These are phyloP conservation scores for human DNA, from an alignment of 2,113 vertebrate genomes.

Conservation along the genomic window DNA sequence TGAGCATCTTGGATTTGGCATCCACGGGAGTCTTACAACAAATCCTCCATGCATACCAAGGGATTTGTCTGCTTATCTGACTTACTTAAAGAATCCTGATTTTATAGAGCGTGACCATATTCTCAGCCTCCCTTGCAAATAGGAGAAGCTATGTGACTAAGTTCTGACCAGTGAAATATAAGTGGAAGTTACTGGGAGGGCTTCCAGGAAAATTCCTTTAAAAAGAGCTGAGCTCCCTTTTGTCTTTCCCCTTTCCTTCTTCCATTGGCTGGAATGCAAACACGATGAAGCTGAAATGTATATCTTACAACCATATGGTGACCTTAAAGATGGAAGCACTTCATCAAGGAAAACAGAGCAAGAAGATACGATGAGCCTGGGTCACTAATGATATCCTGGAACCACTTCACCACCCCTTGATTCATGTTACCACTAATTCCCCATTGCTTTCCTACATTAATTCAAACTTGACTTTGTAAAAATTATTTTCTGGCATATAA, in stretches of 20 bases:
- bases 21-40: too few species aligned
- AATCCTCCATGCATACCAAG: too few species aligned
- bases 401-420: background rate
- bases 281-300: accelerated
- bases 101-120: background rate
- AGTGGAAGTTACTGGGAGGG: background rate
- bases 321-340: background rate
- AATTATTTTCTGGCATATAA: background rate
- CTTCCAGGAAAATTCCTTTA: background rate
- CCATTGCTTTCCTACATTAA: background rate
- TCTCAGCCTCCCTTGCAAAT: background rate
- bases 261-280: background rate
- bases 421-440: background rate
- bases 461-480: background rate
- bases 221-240: background rate
- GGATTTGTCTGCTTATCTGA: too few species aligned
- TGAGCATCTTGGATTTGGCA: too few species aligned
- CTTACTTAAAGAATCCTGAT: background rate
- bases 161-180: background rate
- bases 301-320: background rate
- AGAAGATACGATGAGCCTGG: background rate
- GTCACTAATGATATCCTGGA: background rate
- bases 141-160: background rate
- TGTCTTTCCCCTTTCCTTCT: background rate
- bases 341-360: background rate